Base-by-base conservation (phyloP, 2,888 invertebrate species). In the Bibio marci region DNA sequence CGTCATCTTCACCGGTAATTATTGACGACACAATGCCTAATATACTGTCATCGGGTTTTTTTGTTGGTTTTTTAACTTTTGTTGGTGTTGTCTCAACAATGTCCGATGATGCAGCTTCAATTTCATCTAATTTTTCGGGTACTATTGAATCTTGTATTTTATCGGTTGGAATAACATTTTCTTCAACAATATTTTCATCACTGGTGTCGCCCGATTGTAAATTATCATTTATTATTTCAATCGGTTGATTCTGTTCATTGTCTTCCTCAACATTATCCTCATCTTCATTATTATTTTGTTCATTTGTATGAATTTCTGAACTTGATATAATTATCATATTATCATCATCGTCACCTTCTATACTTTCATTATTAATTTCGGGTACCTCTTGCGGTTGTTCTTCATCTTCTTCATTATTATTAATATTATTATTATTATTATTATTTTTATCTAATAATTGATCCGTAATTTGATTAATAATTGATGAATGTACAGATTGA, bases 271-370 rank as follows among this genome's bases (percentile, higher is more conserved):
- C 11, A 28, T 28, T 28, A 8, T 11, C 11, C 11, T 5, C 7
- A 28, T 28, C 28, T n/a, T 28, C 7, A 4, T 7, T 4, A 28
- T 28, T 28, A 8, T 11, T 4, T 28, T 5, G 12, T 7, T 28
- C 28, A n/a, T n/a, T n/a, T 28, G 28, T 4, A 8, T n/a, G 28
- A 28, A 27, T 22, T 17, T 36, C 36, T 2, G 38, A 38, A 17
- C 33, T 33, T 11, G 38, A 38, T 15, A 38, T 26, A n/a, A 33
- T 27, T 4, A 38, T 38, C 33, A 38, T 18, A 10, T 27, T 27
- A 15, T 39, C 39, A 10, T 18, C 30, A 22, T n/a, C 18, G 3
- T 18, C 30, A 22, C 11, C 18, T 34, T 35, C 39, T 15, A 25
- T 22, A n/a, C 25, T 26, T 13, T 39, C 39, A 2, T 34, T 28